A percentile compares a stretch with the other conserved stretches of the same genome.
Evolutionary conservation across 2,888 invertebrate species (phyloP).

Genomic region (Drosophila rubida): DNA sequence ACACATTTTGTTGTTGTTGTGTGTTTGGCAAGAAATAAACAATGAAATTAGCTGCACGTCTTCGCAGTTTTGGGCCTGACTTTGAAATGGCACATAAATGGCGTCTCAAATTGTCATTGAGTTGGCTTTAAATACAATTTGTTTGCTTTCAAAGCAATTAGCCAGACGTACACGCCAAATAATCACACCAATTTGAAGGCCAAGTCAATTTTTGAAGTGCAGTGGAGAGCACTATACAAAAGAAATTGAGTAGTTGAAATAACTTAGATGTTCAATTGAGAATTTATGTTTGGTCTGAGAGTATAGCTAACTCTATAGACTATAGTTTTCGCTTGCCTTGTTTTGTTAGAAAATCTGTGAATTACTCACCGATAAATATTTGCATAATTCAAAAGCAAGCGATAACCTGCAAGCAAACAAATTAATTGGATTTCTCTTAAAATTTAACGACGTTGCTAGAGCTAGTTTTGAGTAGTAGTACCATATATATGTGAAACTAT

Average conservation of each 20-base stretch:
- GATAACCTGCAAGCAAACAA: background rate
- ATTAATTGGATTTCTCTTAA: background rate
- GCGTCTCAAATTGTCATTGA: slow-evolving; percentile 49
- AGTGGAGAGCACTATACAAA: no score
- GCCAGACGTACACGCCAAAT: slow-evolving; percentile 17
- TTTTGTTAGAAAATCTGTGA: background rate
- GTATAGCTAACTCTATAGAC: no score
- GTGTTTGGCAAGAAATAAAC: slow-evolving; percentile 33
- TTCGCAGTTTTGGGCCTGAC: slow-evolving; percentile 29
- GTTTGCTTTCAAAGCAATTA: slow-evolving; percentile 36
- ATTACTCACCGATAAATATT: background rate
- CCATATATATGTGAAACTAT: no score
- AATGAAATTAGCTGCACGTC: slow-evolving; percentile 32
- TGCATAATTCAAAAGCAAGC: background rate
- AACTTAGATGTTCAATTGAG: no score
- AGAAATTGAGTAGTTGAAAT: no score
- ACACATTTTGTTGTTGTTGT: background rate
- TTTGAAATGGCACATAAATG: slow-evolving; percentile 43
- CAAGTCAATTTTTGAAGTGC: slow-evolving; percentile 20
- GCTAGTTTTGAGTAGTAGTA: no score
- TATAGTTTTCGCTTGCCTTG: no score
- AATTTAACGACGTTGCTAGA: background rate
- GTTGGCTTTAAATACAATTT: slow-evolving; percentile 34
- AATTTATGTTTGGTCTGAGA: background rate
- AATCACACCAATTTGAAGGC: slow-evolving; percentile 32